These are phyloP conservation scores for Platycheirus rosarum DNA, from an alignment of 2,888 invertebrate species.

Conservation along the genomic window DNA sequence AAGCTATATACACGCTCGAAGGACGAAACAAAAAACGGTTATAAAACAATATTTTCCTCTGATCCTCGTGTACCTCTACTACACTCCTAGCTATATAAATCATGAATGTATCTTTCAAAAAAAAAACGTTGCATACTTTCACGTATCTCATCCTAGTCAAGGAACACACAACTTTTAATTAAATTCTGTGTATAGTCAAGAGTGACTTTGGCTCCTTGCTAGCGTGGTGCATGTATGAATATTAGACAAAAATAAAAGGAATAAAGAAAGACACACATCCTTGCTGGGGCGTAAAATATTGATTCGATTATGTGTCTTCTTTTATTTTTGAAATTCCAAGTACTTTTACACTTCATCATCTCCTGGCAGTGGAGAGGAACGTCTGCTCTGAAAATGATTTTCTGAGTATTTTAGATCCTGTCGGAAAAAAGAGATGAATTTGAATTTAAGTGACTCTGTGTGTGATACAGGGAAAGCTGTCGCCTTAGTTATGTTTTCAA, in stretches of 20 bases:
- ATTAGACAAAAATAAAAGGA: neutral
- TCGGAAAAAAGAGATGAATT: too few species aligned
- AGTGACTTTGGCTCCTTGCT: slow-evolving; percentile 15
- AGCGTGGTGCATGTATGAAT: slow-evolving; percentile 1
- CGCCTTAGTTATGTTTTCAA: too few species aligned
- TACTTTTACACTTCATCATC: neutral
- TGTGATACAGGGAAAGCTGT: too few species aligned
- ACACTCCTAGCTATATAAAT: slow-evolving; percentile 3
- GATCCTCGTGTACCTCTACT: neutral
- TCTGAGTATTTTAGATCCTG: too few species aligned
- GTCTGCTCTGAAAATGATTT: too few species aligned
- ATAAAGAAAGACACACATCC: too few species aligned
- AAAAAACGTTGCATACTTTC: slow-evolving; percentile 25
- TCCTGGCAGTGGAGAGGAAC: too few species aligned
- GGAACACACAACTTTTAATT: slow-evolving; percentile 44
- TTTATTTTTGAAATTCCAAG: neutral
- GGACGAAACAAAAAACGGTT: neutral
- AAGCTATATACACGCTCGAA: neutral
- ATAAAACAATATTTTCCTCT: slow-evolving; percentile 6
- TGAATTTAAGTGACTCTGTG: too few species aligned
- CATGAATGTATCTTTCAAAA: slow-evolving; percentile 2
- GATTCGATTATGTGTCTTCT: neutral
- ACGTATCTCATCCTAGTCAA: slow-evolving; percentile 8
- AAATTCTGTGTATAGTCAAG: slow-evolving; percentile 23
- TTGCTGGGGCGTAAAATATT: neutral